Evolutionary conservation across 1,140 invertebrate genomes (phyloP).

Genomic region (Apis florea): DNA sequence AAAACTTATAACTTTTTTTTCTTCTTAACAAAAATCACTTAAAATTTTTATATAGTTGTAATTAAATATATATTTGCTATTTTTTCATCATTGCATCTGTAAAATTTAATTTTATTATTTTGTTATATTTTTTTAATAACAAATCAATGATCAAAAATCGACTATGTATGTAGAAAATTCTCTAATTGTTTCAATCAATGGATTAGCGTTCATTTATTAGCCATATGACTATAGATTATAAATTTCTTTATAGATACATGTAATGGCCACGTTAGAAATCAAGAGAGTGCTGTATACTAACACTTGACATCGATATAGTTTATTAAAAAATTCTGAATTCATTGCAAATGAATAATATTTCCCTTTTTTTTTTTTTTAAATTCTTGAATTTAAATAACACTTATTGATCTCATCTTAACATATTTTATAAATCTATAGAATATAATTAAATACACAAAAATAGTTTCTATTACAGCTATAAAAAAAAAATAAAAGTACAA

Average conservation of each 20-base stretch:
- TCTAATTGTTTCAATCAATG: conserved; percentile 1
- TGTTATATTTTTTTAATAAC: too few species aligned
- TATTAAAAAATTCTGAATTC: conserved; percentile 14
- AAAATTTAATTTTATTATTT: background rate
- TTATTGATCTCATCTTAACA: too few species aligned
- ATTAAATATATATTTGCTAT: background rate
- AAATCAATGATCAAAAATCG: background rate
- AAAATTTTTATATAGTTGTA: background rate
- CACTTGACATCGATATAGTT: background rate
- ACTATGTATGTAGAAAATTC: background rate
- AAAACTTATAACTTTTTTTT: background rate
- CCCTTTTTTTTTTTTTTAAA: background rate
- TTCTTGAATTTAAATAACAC: background rate
- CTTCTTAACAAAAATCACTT: background rate
- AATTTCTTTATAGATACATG: background rate
- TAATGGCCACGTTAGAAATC: background rate
- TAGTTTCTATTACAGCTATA: background rate
- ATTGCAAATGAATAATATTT: background rate
- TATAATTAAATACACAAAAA: background rate
- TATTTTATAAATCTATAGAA: background rate
- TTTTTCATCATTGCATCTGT: background rate
- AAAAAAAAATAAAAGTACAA: background rate
- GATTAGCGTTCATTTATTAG: conserved; percentile 12
- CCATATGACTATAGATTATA: background rate
- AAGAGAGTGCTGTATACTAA: conserved; percentile 15